phyloP scores from a whole-genome alignment of 2,797 vertebrate species.

The Lophius americanus region DNA sequence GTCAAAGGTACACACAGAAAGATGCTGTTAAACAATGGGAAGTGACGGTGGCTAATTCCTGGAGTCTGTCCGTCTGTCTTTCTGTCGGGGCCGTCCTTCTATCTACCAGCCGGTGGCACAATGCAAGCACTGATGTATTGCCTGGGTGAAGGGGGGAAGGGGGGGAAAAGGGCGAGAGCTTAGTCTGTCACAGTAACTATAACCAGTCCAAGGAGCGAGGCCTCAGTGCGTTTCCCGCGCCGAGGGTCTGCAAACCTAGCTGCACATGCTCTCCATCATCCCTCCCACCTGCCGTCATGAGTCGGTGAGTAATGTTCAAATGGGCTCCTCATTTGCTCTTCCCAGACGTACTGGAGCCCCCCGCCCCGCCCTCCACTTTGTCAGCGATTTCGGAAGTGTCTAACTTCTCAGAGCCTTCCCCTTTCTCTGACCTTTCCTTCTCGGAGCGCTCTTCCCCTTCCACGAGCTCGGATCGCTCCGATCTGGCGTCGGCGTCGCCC shows the following conservation, averaged over 20 bases:
- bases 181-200: conserved; percentile 76
- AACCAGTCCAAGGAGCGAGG: conserved; percentile 64
- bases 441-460: conserved; percentile 76
- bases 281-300: conserved; percentile 40
- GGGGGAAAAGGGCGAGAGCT: conserved; percentile 66
- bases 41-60: conserved; percentile 73
- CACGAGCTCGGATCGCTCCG: conserved; percentile 75
- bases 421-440: conserved; percentile 82
- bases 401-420: conserved; percentile 79
- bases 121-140: conserved; percentile 76
- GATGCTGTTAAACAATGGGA: conserved; percentile 78
- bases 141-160: conserved; percentile 70
- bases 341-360: conserved; percentile 84
- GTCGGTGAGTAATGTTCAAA: conserved; percentile 60
- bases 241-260: conserved; percentile 71
- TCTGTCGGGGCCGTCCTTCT: conserved; percentile 58
- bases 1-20: conserved; percentile 80
- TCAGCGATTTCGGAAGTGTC: conserved; percentile 79
- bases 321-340: conserved; percentile 82
- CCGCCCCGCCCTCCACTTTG: conserved; percentile 77
- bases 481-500: conserved; percentile 79
- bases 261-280: conserved; percentile 72
- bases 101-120: conserved; percentile 75
- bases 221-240: conserved; percentile 66
- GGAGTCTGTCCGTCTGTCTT: conserved; percentile 46